These are phyloP conservation scores for Sussaba pulchella DNA, from an alignment of 2,888 invertebrate species.

Conservation along the genomic window DNA sequence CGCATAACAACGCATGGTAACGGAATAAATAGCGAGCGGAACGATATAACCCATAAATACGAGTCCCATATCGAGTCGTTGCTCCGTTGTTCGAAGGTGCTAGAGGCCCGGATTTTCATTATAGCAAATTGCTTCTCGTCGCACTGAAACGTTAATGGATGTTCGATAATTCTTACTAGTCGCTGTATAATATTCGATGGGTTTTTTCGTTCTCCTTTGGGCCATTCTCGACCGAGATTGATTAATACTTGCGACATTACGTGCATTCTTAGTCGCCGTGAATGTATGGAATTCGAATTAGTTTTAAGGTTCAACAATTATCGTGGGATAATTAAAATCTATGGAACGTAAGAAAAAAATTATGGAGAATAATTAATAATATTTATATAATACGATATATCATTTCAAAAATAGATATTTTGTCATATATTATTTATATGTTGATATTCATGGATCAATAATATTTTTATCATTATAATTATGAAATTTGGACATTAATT, in stretches of 20 bases:
- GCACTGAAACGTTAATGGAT: slow-evolving; percentile 69
- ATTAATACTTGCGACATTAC: slow-evolving; percentile 14
- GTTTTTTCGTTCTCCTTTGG: slow-evolving; percentile 21
- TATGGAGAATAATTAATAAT: no score
- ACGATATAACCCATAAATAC: slow-evolving; percentile 68
- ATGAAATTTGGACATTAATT: no score
- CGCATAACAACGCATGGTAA: background rate
- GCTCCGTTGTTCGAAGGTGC: slow-evolving; percentile 41
- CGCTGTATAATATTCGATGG: background rate
- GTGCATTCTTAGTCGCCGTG: no score
- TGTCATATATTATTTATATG: no score
- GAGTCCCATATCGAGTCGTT: slow-evolving; percentile 67
- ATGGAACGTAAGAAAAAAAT: no score
- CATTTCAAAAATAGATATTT: no score
- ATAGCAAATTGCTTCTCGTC: slow-evolving; percentile 67
- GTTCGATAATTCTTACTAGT: slow-evolving; percentile 65
- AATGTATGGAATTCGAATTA: no score
- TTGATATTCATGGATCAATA: no score
- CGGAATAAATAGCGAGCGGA: background rate
- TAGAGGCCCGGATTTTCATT: slow-evolving; percentile 74
- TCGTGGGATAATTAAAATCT: no score
- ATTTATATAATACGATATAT: no score
- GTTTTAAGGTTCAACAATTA: no score
- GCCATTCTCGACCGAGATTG: slow-evolving; percentile 42
- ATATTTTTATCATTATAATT: no score